Evolutionary conservation across 1,140 invertebrate species (phyloP), one percentile per base, ranked within the genome.

Genomic region (Drosophila ogumai): DNA sequence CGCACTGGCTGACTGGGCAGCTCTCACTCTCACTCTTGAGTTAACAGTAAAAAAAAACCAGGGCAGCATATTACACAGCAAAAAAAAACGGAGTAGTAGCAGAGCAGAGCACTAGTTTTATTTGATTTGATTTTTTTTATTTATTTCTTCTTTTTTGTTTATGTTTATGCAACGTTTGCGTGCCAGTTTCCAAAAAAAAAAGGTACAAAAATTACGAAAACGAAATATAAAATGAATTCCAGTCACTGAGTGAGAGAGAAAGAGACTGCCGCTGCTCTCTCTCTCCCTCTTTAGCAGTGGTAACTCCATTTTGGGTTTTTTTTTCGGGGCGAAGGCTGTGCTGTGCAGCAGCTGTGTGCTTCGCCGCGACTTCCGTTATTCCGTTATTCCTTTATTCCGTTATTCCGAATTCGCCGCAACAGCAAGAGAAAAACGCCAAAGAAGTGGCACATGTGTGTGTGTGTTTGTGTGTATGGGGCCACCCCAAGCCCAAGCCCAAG

Each of bases 111-210:
- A 28, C n/a, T 58, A 3, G n/a, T 19, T 57, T n/a, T 8, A n/a
- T 28, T 38, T 38, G n/a, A 22, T 17, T 36, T 19, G 12, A 17
- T 28, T 6, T 17, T n/a, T 36, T n/a, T 28, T 28, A n/a, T 17
- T 10, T 34, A 13, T 4, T 10, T 17, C 12, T 50, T 76, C 77
- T 15, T 17, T 15, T 50, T 76, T 80, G 57, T 77, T 82, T 72
- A 75, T 82, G 61, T 86, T 82, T 87, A 88, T 77, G 84, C 85
- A 82, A 82, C 58, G 49, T 61, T 69, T 49, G 57, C 65, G 82
- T 61, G 82, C 31, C 68, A 75, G 19, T 36, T 46, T 28, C 0
- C n/a, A 40, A 63, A 52, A 43, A 40, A 22, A 31, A 50, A 54
- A 75, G 19, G 25, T 13, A 17, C 41, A 44, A 64, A 38, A 54